Base-by-base conservation (phyloP, 2,888 invertebrate genomes). In the Bellardia pandia region DNA sequence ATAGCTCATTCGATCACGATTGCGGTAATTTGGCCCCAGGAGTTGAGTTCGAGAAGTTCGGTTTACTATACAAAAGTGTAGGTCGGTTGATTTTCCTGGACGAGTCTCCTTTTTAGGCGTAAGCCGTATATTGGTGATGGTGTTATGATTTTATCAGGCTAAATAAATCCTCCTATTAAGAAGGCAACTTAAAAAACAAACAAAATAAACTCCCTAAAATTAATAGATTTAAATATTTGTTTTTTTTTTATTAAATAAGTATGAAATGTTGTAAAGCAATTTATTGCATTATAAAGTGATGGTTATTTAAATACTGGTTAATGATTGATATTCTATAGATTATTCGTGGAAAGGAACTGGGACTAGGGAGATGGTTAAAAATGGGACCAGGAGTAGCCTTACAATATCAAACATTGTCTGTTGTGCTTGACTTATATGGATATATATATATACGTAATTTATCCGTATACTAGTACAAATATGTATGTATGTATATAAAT, bases 231-330 rank as follows among this genome's bases (percentile, higher is more conserved):
- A 37, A 33, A 37, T 58, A 23, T 23, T 23, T 23, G 23, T 60
- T 60, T 14, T 5, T 37, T 58, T 56, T 30, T 23, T 58, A 58
- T 58, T 30, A 30, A 64, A 83, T 62, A 71, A 56, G 45, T 71
- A 72, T 66, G 77, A 77, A 77, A 83, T 71, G 16, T 14, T 37
- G n/a, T 8, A 58, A 71, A 78, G 78, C 84, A 84, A 78, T 72
- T 56, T 68, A 64, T 85, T 74, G 75, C 62, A 62, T 56, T 58
- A 62, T 62, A 60, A 58, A 58, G 79, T 75, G 45, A 75, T 78
- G 72, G 64, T 64, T 85, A 84, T 69, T 79, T 62, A 76, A 85
- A 85, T 79, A 85, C 79, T 85, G 85, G 75, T 69, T 68, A 53
- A 85, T 85, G 58, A 74, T 78, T 48, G 14, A 45, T 56, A 53